Evolutionary conservation across 2,113 vertebrate species (phyloP).

Genomic region (Trematomus loennbergii): DNA sequence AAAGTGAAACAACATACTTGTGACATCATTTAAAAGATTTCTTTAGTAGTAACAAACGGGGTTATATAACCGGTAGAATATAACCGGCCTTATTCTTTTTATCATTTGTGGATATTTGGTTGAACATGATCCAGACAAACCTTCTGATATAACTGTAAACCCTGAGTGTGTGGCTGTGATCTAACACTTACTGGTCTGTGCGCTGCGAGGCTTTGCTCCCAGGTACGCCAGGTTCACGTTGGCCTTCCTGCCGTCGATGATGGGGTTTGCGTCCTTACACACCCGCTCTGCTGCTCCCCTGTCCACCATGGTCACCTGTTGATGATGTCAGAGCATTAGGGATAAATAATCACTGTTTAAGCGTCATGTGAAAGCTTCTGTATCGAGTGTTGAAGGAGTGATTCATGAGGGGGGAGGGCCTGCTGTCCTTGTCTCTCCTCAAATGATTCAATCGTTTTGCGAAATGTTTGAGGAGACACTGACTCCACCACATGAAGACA

Average conservation of each 20-base stretch:
- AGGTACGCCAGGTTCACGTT: slow-evolving; percentile 96
- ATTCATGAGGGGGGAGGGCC: neutral
- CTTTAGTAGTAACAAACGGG: neutral
- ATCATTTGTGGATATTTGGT: neutral
- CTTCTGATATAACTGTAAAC: neutral
- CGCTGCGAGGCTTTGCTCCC: slow-evolving; percentile 94
- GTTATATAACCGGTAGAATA: neutral
- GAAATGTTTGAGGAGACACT: slow-evolving; percentile 35
- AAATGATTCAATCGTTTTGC: slow-evolving; percentile 37
- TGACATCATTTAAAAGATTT: neutral
- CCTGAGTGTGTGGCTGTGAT: neutral
- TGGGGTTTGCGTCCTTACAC: slow-evolving; percentile 96
- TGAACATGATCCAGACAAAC: neutral
- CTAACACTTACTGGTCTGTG: slow-evolving; percentile 88
- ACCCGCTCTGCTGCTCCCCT: slow-evolving; percentile 90
- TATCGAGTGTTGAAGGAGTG: neutral
- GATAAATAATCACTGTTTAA: neutral
- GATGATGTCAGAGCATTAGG: slow-evolving; percentile 7
- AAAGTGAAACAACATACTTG: neutral
- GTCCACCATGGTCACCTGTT: slow-evolving; percentile 96
- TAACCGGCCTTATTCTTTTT: neutral
- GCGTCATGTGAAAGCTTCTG: slow-evolving; percentile 4
- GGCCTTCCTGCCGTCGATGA: slow-evolving; percentile 96
- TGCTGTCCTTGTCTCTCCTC: slow-evolving; percentile 39
- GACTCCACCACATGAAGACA: slow-evolving; percentile 4